Percentiles rank a stretch among this genome's conserved stretches.
These are phyloP conservation scores for Calephelis virginiensis DNA, from an alignment of 1,140 invertebrate genomes.

Conservation along the genomic window DNA sequence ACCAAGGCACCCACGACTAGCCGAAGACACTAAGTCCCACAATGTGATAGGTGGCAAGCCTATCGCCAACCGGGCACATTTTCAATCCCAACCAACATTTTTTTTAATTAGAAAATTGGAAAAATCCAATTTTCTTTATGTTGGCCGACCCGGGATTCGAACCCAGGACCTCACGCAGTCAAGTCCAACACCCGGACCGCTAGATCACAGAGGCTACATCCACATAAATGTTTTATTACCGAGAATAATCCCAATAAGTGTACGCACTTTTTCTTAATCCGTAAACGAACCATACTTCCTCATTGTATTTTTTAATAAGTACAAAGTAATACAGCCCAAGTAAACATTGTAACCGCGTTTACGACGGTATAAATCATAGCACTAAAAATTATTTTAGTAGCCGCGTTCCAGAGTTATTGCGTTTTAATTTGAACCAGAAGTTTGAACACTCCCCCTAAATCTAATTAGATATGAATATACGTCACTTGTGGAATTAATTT, in stretches of 20 bases:
- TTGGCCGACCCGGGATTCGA: no score
- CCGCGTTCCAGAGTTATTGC: conserved; percentile 16
- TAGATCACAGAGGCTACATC: no score
- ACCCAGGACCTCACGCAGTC: no score
- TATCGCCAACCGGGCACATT: no score
- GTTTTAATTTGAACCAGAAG: conserved; percentile 22
- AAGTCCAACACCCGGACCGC: no score
- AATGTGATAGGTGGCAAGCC: no score
- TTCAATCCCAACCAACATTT: no score
- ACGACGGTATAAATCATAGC: conserved; percentile 22
- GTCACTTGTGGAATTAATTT: not conserved
- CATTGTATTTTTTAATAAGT: conserved; percentile 21
- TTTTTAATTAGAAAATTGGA: no score
- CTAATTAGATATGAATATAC: conserved; percentile 1
- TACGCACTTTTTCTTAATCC: not conserved
- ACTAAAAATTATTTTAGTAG: conserved; percentile 22
- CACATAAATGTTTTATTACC: not conserved
- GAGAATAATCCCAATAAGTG: not conserved
- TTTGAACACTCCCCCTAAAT: conserved; percentile 5
- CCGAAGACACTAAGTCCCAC: no score
- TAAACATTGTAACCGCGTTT: conserved; percentile 19
- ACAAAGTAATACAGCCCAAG: conserved; percentile 15
- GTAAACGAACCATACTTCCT: conserved; percentile 1
- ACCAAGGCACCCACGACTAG: no score
- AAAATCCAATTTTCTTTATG: no score